Conservation (phyloP, 2,797 vertebrate species). For the Gouania willdenowi region DNA sequence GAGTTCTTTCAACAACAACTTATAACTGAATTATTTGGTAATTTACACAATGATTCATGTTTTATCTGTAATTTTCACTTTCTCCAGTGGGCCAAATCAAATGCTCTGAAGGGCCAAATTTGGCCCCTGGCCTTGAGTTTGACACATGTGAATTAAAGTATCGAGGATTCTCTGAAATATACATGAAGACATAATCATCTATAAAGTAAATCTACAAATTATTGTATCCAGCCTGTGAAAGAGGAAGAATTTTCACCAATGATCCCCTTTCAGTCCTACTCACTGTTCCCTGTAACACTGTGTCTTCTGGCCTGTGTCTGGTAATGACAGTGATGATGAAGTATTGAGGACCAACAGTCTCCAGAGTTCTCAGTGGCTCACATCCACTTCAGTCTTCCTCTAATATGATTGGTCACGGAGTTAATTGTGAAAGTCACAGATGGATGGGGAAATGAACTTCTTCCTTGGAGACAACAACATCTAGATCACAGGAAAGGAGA, state of each 20-base stretch:
- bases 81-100: too few species aligned
- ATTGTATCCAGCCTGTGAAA: too few species aligned
- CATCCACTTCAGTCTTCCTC: slow-evolving; percentile 46
- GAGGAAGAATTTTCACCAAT: background rate
- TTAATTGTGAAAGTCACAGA: slow-evolving; percentile 65
- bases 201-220: too few species aligned
- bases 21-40: too few species aligned
- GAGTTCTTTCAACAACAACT: too few species aligned
- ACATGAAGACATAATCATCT: too few species aligned
- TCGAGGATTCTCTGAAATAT: too few species aligned
- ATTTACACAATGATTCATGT: too few species aligned
- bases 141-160: too few species aligned
- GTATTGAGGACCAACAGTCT: slow-evolving; percentile 63
- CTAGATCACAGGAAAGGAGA: slow-evolving; percentile 64
- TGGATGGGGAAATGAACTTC: slow-evolving; percentile 54
- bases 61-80: too few species aligned
- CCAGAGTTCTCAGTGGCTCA: slow-evolving; percentile 56
- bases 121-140: too few species aligned
- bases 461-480: slow-evolving; percentile 58
- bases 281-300: slow-evolving; percentile 23
- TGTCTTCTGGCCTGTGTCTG: slow-evolving; percentile 28
- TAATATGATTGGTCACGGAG: slow-evolving; percentile 59
- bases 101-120: too few species aligned
- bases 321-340: slow-evolving; percentile 50
- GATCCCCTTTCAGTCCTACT: slow-evolving; percentile 3